Percentiles rank a stretch among this genome's conserved stretches.
Conservation (phyloP, 2,797 vertebrate species). For the Tolypeutes matacus region DNA sequence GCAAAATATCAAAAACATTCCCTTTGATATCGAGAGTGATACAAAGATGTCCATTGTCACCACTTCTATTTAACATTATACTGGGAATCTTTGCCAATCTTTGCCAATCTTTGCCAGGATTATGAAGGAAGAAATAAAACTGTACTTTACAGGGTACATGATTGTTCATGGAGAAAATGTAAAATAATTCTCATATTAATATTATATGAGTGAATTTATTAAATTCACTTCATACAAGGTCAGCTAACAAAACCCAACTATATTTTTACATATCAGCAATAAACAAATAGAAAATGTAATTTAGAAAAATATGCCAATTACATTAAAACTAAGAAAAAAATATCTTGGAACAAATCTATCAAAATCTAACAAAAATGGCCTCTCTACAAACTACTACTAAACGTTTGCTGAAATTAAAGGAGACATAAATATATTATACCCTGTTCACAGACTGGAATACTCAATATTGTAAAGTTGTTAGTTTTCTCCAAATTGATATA, state of each 20-base stretch:
- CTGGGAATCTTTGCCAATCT: background rate
- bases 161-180: background rate
- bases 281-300: conserved; percentile 31
- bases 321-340: conserved; percentile 14
- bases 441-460: conserved; percentile 17
- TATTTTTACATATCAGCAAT: background rate
- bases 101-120: too few relatives aligned
- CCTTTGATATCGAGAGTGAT: conserved; percentile 9
- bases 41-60: background rate
- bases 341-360: background rate
- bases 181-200: conserved; percentile 15
- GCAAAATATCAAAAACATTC: conserved; percentile 36
- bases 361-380: background rate
- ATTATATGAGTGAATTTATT: conserved; percentile 5
- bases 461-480: background rate
- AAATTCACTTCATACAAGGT: background rate
- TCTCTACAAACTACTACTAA: background rate
- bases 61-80: background rate
- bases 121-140: conserved; percentile 25
- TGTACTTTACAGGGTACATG: background rate
- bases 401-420: conserved; percentile 26
- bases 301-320: background rate
- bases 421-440: background rate
- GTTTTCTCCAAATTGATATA: background rate
- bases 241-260: background rate